Evolutionary conservation across 1,140 invertebrate species (phyloP), one percentile per base, ranked within the genome.

Genomic region (Nephotettix cincticeps): DNA sequence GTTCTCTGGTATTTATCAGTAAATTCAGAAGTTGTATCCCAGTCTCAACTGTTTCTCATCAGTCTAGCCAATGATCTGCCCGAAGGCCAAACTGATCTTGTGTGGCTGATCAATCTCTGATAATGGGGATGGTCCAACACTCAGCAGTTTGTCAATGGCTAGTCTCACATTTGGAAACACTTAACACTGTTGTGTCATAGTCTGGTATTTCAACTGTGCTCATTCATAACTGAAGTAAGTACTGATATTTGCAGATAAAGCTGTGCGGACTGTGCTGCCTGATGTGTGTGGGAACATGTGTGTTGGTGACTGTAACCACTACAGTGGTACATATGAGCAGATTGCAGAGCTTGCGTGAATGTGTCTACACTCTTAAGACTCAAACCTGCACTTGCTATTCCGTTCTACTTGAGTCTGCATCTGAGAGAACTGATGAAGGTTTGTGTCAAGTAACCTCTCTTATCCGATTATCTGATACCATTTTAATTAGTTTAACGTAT

Each of bases 301-400:
- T 94, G 14, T 83, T 94, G 54, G 93, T 96, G 45, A 95, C 93
- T 11, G 93, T 96, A 19, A 95, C 94, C 1, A 96, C 94, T 0
- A 95, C 93, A 0, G 93, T 95, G n/a, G 89, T 96, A 69, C 94
- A 96, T 79, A 95, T 96, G 93, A 94, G 93, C 76, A 86, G 93
- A 69, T 81, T 96, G 25, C 94, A 96, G 81, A 92, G 91, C 0
- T 80, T 96, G 23, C 86, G 91, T 72, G 92, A 95, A 79, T 96
- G 94, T 77, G 90, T 93, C 73, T 96, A 95, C 80, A 93, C 91
- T 0, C 85, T 88, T 75, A 85, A 89, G 78, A 89, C 90, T 0
- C 84, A 87, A 69, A 91, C 90, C 0, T 94, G 92, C 77, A 92
- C 90, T 4, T 94, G 92, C 76, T 91, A 86, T 77, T 89, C 89